Evolutionary conservation across 2,113 vertebrate species (phyloP), one percentile per base, ranked within the genome.

Genomic region (Corythornis madagascariensis): DNA sequence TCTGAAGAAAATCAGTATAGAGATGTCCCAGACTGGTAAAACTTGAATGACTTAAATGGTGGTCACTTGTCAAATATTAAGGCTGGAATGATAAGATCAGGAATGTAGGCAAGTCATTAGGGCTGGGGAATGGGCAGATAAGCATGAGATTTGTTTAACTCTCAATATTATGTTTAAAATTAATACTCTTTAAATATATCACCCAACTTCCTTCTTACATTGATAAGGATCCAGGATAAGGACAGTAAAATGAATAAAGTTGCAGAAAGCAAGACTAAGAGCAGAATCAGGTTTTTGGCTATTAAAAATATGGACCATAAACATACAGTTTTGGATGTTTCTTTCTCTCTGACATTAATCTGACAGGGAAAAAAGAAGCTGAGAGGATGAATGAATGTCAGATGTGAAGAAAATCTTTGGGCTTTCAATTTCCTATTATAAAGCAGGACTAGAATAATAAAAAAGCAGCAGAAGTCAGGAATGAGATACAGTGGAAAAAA

Each of bases 371-470:
- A 53, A 82, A 92, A 90, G 40, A 90, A 92, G 57, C 52, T 45
- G 47, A 28, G 59, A 89, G 40, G 21, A 33, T 80, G 67, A 95
- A 93, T 94, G 67, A 80, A 87, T 83, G 29, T 87, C 94, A 94
- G 78, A 95, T 80, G 71, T 63, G 71, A 95, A 96, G 55, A 83
- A 95, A 80, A 91, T 85, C 56, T 85, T 31, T 45, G 38, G 47
- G 56, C 60, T 92, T 90, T 88, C 83, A 82, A 92, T 87, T 95
- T 92, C 64, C 75, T 85, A 65, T 84, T 81, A 29, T 64, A 86
- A 92, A 79, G 22, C 52, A 74, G 47, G 40, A 93, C 69, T 61
- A 74, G 82, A 96, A 89, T 61, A 95, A 56, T 89, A 77, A 89
- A 93, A 83, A 90, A 79, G 74, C 71, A 66, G 59, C 35, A 83